Evolutionary conservation across 2,113 vertebrate species (phyloP), one percentile per base, ranked within the genome.

Genomic region (Clupea harengus): DNA sequence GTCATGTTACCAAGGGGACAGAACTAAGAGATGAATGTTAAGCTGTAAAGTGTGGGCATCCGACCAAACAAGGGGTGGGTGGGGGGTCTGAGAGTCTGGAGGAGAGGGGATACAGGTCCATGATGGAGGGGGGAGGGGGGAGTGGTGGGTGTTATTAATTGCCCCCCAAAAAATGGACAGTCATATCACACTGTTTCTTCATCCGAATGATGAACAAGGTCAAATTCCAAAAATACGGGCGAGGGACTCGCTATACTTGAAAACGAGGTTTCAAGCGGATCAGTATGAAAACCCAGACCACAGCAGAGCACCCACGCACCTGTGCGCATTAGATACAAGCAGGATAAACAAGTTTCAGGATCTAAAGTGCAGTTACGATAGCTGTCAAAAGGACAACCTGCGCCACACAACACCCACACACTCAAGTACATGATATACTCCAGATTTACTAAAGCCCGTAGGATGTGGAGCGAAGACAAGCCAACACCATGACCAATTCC

Each of bases 391-490:
- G 28, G 32, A 78, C 28, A 39, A 18, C 28, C 11, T 78, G 72
- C 28, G 18, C 72, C 72, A 78, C 72, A 78, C 25, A 78, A 72
- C 72, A 72, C 25, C 9, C 64, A 17, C 46, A 81, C 72, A 85
- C 47, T 32, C 52, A 49, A 18, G 72, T 78, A 78, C 72, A 78
- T 39, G 25, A 78, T 39, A 78, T 39, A 39, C 28, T 78, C 72
- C 72, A 78, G 72, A 78, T 78, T 78, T 78, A 78, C 72, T 15
- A 78, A 78, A 78, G 39, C 72, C 72, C 28, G 15, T 5, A 78
- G 72, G 72, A 13, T 28, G 10, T 2, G 10, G 64, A 28, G 8
- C 64, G 28, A 7, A 25, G n/a, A 67, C 22, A 28, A 1, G 25
- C 11, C 32, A 39, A 78, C 5, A 78, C 72, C 72, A 78, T 78